Evolutionary conservation across 1,140 invertebrate genomes (phyloP).

Genomic region (Cecropterus lyciades): DNA sequence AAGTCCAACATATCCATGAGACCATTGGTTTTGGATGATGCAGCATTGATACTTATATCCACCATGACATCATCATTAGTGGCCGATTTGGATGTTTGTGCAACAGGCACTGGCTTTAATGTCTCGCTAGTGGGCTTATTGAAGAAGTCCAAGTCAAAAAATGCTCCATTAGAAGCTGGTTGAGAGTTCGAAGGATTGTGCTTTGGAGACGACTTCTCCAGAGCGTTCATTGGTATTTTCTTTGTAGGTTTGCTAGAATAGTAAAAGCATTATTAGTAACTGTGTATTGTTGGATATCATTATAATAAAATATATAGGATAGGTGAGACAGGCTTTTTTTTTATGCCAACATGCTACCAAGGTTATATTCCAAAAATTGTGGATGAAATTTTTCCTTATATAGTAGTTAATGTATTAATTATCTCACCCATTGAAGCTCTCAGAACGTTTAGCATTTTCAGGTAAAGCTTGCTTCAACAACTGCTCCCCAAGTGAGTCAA

Average conservation of each 20-base stretch:
- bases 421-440: slow-evolving; percentile 73
- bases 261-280: slow-evolving; percentile 8
- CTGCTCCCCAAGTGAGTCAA: slow-evolving; percentile 90
- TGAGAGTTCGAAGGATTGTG: slow-evolving; percentile 50
- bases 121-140: slow-evolving; percentile 63
- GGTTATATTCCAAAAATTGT: too few species aligned
- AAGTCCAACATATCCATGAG: slow-evolving; percentile 66
- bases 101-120: slow-evolving; percentile 36
- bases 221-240: slow-evolving; percentile 90
- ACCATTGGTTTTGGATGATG: slow-evolving; percentile 41
- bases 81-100: slow-evolving; percentile 42
- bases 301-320: too few species aligned
- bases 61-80: slow-evolving; percentile 85
- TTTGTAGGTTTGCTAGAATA: slow-evolving; percentile 85
- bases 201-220: slow-evolving; percentile 76
- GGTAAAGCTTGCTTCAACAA: slow-evolving; percentile 90
- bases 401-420: too few species aligned
- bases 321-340: too few species aligned
- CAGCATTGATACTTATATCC: slow-evolving; percentile 73
- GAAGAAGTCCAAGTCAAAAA: slow-evolving; percentile 80
- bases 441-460: slow-evolving; percentile 54
- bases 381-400: too few species aligned
- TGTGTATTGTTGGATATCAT: too few species aligned
- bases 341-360: too few species aligned
- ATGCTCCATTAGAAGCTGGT: slow-evolving; percentile 51